These are phyloP conservation scores for Diphyllodes magnificus DNA, from an alignment of 2,113 vertebrate species.

Conservation along the genomic window DNA sequence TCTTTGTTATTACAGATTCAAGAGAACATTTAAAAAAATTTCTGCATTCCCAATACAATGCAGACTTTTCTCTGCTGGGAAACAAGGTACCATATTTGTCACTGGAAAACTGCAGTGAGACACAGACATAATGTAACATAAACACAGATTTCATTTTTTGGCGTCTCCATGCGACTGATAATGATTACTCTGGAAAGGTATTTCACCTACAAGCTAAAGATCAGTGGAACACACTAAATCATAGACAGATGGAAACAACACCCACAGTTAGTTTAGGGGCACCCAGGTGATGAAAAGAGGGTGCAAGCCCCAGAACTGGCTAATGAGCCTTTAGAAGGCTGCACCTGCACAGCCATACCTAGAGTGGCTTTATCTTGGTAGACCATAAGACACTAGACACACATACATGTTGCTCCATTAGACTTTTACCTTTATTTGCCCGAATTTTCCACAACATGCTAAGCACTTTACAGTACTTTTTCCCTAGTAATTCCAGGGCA, in stretches of 20 bases:
- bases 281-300: not conserved
- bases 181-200: not conserved
- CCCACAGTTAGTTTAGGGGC: not conserved
- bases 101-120: not conserved
- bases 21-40: not conserved
- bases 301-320: not conserved
- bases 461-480: not conserved
- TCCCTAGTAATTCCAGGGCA: not conserved
- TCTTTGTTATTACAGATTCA: not conserved
- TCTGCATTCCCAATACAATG: not conserved
- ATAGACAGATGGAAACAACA: not conserved
- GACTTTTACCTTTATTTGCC: not conserved
- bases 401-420: not conserved
- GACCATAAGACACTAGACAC: not conserved
- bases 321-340: not conserved
- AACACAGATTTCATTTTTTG: not conserved
- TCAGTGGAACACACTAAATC: not conserved
- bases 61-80: not conserved
- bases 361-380: not conserved
- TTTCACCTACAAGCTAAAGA: not conserved
- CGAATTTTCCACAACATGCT: not conserved
- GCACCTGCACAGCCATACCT: not conserved
- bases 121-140: not conserved
- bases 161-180: not conserved
- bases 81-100: not conserved